Evolutionary conservation across 2,113 vertebrate species (phyloP).

Genomic region (Gulo gulo): DNA sequence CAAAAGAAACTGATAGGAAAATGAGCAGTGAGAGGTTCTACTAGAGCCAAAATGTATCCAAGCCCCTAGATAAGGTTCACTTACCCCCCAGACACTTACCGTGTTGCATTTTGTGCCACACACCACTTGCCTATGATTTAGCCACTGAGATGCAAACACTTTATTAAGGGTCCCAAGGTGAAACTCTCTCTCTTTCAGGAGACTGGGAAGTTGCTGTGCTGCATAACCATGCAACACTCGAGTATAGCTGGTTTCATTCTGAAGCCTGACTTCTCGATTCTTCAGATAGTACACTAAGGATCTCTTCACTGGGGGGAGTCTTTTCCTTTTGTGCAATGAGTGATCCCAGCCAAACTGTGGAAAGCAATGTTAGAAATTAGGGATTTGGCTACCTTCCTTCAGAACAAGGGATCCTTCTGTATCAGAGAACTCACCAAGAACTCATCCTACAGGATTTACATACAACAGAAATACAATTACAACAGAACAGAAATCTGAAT

Average conservation of each 20-base stretch:
- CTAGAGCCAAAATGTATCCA: neutral
- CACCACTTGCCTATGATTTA: conserved; percentile 98
- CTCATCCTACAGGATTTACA: neutral
- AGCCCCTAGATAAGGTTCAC: neutral
- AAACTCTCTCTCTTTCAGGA: conserved; percentile 95
- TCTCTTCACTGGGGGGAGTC: conserved; percentile 87
- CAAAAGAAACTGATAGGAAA: neutral
- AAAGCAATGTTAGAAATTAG: conserved; percentile 47
- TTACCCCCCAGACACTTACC: conserved; percentile 82
- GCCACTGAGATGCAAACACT: conserved; percentile 99
- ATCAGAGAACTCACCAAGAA: neutral
- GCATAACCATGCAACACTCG: conserved; percentile 90
- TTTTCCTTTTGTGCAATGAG: conserved; percentile 83
- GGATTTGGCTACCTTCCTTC: neutral
- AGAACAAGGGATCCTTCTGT: neutral
- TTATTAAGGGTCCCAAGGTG: conserved; percentile 96
- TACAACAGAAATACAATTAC: neutral
- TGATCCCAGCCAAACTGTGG: conserved; percentile 85
- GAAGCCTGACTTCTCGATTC: conserved; percentile 92
- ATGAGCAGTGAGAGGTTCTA: neutral
- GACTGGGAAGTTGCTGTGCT: conserved; percentile 92
- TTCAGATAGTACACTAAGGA: conserved; percentile 95
- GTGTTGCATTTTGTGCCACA: conserved; percentile 99
- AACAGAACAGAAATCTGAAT: neutral
- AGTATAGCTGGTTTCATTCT: conserved; percentile 90